Percentiles rank a stretch among this genome's conserved stretches.
These are phyloP conservation scores for Toxotes lorentzi DNA, from an alignment of 2,797 vertebrate genomes.

Conservation along the genomic window DNA sequence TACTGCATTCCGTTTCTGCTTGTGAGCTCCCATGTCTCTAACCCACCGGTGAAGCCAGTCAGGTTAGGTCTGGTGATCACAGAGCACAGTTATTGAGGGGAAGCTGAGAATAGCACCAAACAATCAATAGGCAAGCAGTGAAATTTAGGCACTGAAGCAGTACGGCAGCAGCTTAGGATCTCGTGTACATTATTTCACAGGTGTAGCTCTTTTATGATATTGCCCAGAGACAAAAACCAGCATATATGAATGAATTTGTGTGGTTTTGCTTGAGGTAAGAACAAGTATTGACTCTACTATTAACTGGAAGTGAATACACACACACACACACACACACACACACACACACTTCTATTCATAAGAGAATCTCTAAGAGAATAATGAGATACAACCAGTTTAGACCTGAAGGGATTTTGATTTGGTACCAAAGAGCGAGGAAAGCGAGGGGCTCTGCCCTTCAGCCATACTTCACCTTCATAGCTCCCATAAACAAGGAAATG, in stretches of 20 bases:
- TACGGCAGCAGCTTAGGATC: constrained; percentile 8
- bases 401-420: constrained; percentile 57
- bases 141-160: constrained; percentile 32
- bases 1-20: background rate
- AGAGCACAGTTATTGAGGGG: constrained; percentile 9
- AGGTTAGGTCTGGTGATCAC: constrained; percentile 25
- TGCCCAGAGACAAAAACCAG: constrained; percentile 10
- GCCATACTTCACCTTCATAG: constrained; percentile 65
- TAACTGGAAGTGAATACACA: constrained; percentile 31
- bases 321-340: too few species aligned
- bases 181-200: constrained; percentile 35
- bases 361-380: constrained; percentile 31
- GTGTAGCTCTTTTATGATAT: constrained; percentile 28
- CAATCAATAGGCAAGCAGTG: constrained; percentile 42
- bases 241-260: constrained; percentile 22
- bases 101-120: constrained; percentile 47
- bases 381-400: constrained; percentile 23
- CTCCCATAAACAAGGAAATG: constrained; percentile 65
- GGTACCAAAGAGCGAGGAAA: constrained; percentile 24
- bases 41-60: constrained; percentile 22
- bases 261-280: constrained; percentile 60
- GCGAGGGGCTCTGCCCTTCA: constrained; percentile 40
- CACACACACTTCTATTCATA: constrained; percentile 30
- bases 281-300: constrained; percentile 54
- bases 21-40: background rate